Conservation (phyloP, 2,797 vertebrate genomes). For the Aselliscus stoliczkanus region DNA sequence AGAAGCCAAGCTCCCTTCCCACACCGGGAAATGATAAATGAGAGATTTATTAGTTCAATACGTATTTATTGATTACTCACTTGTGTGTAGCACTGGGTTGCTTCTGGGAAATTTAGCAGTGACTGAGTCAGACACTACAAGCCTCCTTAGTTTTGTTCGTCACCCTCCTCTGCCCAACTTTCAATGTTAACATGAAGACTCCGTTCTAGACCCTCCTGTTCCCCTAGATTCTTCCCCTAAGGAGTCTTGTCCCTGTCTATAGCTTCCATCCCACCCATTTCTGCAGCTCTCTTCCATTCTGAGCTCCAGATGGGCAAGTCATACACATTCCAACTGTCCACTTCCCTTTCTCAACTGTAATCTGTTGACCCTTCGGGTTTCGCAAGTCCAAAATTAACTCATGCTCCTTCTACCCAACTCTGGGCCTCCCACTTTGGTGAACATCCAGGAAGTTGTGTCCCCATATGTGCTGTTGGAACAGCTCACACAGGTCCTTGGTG, state of each 20-base stretch:
- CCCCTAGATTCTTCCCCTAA: not conserved
- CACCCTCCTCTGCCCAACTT: not conserved
- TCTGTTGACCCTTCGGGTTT: not conserved
- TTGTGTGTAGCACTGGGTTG: not conserved
- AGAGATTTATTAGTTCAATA: not conserved
- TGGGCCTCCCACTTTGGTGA: not conserved
- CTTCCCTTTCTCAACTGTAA: not conserved
- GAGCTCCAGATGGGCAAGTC: not conserved
- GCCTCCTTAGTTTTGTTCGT: not conserved
- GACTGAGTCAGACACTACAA: not conserved
- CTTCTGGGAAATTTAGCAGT: not conserved
- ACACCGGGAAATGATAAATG: not conserved
- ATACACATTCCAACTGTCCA: not conserved
- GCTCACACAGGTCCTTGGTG: not conserved
- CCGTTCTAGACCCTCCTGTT: not conserved
- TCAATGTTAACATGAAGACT: not conserved
- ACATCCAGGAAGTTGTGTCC: not conserved
- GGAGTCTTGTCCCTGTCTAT: no score
- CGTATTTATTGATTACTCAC: not conserved
- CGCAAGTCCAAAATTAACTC: not conserved
- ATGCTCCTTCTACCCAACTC: not conserved
- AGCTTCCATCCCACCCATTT: not conserved
- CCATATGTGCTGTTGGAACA: no score
- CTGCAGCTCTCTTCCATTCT: not conserved
- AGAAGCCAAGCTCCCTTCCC: not conserved